Percentiles rank a stretch among this genome's conserved stretches.
phyloP scores from a whole-genome alignment of 2,888 invertebrate genomes.

The Diploptera punctata region DNA sequence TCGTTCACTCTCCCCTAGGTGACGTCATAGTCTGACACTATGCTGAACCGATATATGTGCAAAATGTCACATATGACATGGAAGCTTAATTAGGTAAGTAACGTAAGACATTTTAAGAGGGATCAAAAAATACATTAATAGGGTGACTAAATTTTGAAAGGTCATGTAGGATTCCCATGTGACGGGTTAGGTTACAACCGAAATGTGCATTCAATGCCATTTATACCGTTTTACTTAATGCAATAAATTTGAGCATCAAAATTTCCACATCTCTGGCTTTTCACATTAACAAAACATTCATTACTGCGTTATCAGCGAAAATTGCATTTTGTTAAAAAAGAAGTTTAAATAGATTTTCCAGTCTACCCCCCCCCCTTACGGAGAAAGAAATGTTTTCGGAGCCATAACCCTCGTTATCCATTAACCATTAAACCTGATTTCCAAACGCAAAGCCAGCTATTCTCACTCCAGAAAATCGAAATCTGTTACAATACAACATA shows the following conservation, averaged over 20 bases:
- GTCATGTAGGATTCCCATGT: neutral
- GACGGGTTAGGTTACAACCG: neutral
- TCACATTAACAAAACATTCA: conserved; percentile 5
- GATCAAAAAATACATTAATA: too few species aligned
- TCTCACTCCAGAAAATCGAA: conserved; percentile 19
- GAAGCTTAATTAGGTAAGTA: conserved; percentile 3
- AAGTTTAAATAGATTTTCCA: conserved; percentile 10
- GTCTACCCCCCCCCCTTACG: neutral
- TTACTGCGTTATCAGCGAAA: conserved; percentile 24
- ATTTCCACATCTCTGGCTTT: conserved; percentile 15
- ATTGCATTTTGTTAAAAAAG: conserved; percentile 5
- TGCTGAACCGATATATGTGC: neutral
- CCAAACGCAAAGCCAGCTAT: neutral
- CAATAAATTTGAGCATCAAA: neutral
- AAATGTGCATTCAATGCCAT: too few species aligned
- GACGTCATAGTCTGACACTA: neutral
- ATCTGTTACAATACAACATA: conserved; percentile 25
- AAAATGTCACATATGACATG: conserved; percentile 11
- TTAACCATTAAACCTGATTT: conserved; percentile 29
- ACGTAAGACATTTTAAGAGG: neutral
- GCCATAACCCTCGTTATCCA: conserved; percentile 19
- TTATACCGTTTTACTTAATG: neutral
- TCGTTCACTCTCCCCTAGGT: neutral
- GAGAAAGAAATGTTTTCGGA: conserved; percentile 16
- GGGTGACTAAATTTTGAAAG: too few species aligned